phyloP scores from a whole-genome alignment of 2,888 invertebrate species.

The Hartigia nigra region DNA sequence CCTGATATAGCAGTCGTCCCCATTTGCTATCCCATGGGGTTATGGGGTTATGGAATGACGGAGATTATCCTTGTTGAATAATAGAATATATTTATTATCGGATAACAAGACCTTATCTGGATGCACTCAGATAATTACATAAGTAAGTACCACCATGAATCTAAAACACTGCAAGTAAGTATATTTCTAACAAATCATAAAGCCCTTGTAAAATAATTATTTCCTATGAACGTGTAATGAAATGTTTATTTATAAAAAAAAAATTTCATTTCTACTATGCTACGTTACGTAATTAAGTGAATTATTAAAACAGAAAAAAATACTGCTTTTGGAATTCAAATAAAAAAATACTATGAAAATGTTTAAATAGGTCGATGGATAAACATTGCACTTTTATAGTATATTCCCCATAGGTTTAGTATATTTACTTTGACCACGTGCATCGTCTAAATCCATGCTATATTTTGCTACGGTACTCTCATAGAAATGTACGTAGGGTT shows the following conservation, averaged over 20 bases:
- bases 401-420: neutral
- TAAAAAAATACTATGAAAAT: neutral
- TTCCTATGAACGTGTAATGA: too few species aligned
- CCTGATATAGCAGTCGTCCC: constrained; percentile 9
- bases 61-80: constrained; percentile 25
- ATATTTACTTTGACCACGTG: neutral
- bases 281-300: neutral
- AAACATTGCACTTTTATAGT: neutral
- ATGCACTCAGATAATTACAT: neutral
- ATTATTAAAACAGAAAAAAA: neutral
- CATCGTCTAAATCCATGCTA: neutral
- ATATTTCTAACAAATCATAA: neutral
- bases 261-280: neutral
- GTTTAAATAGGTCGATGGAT: neutral
- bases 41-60: constrained; percentile 13
- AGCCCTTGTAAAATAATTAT: neutral
- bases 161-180: neutral
- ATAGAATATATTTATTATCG: constrained; percentile 25
- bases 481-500: neutral
- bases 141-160: neutral
- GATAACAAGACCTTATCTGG: constrained; percentile 12
- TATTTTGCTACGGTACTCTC: neutral
- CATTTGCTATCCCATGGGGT: constrained; percentile 15
- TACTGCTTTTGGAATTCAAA: neutral
- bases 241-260: too few species aligned